Conservation (phyloP, 2,888 invertebrate species). For the Xestia rhomboidea region DNA sequence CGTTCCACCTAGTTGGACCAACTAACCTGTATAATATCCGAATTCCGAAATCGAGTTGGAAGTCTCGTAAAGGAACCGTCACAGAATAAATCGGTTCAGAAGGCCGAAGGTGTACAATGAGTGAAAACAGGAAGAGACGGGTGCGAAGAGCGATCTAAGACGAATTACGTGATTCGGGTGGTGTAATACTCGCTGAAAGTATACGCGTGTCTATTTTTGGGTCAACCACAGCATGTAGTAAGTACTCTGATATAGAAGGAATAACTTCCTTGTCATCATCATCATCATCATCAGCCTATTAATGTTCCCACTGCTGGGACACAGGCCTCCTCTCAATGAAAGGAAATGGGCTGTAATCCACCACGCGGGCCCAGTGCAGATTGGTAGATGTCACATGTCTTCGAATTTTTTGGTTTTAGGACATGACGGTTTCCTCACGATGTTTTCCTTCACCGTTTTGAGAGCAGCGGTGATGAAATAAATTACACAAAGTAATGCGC, state of each 20-base stretch:
- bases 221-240: not conserved
- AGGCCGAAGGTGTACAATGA: not conserved
- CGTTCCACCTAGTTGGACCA: constrained; percentile 54
- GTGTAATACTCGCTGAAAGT: not conserved
- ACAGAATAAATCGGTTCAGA: constrained; percentile 8
- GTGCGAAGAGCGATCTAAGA: not conserved
- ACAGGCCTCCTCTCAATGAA: too few species aligned
- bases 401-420: too few species aligned
- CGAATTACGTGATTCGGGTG: not conserved
- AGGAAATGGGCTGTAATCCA: too few species aligned
- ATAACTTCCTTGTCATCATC: not conserved
- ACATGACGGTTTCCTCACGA: too few species aligned
- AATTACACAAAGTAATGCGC: too few species aligned
- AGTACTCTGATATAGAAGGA: too few species aligned
- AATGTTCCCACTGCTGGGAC: too few species aligned
- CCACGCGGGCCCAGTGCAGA: too few species aligned
- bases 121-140: not conserved
- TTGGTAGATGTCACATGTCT: too few species aligned
- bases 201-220: not conserved
- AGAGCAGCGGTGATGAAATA: too few species aligned
- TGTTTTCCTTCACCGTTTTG: too few species aligned
- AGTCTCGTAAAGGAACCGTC: constrained; percentile 68
- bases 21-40: constrained; percentile 65
- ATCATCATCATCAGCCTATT: too few species aligned
- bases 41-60: constrained; percentile 74